Base-by-base conservation (phyloP, 37 sponge, comb jelly and placozoan species). In the Aphrocallistes beatrix region DNA sequence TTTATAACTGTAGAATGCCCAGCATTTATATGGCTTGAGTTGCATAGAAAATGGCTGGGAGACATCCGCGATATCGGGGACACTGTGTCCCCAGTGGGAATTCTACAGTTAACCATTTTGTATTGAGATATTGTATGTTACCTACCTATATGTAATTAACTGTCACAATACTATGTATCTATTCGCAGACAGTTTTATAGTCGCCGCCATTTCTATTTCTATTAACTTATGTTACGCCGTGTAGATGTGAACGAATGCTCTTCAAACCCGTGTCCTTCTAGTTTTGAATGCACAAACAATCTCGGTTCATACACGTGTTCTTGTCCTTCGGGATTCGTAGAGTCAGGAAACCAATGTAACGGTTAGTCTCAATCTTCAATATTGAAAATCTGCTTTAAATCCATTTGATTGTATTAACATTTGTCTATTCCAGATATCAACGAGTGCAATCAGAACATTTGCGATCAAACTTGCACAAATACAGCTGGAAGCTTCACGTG, bases 401-500 rank as follows among this genome's bases (percentile, higher is more conserved):
- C 38, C 50, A 84, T 23, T 10, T 39, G 36, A 45, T 40, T 38
- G 25, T 45, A 39, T 42, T n/a, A 23, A 21, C 36, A 45, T 25
- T 32, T 84, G 3, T n/a, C 36, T 42, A 34, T 84, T 81, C 34
- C 39, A 89, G 89, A 89, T 82, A 19, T 83, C 16, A 82, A 89
- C 82, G 90, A 89, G 60, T 89, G 90, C 48, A 30, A 9, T 23
- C 0, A 0, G 9, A 38, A 34, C 37, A 84, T 47, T 9, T 89
- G 90, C 51, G 36, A 25, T 1, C 81, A 81, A 69, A 36, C 17
- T 1, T 89, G 90, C 60, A 48, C 84, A 0, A 89, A 89, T 37
- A 86, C 84, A 38, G 42, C 0, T 17, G 90, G 90, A 25, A 51
- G 84, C 1, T 86, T 84, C 37, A 19, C 19, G 17, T 89, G 90